Base-by-base conservation (phyloP, 35 echinoderm and acorn worm genomes). In the Heliocidaris erythrogramma region DNA sequence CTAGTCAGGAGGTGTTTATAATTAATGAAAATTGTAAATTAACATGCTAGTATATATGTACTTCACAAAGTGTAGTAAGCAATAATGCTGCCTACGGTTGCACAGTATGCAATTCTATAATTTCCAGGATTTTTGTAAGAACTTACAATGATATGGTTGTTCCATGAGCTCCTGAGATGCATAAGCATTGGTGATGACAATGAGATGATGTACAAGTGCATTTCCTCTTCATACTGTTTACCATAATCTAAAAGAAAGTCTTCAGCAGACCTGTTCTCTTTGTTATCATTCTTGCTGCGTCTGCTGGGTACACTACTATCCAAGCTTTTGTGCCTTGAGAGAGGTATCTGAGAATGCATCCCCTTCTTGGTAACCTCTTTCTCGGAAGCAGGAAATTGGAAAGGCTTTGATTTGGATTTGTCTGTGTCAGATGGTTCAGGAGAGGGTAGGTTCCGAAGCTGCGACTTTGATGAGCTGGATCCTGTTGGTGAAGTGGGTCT, bases 141-240 rank as follows among this genome's bases (percentile, higher is more conserved):
- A 99, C 98, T 97, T 94, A 99, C 98, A 60, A 99, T 97, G 59
- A 95, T 97, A 78, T 94, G 93, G 56, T 99, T 99, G 87, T 97
- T 99, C 98, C 98, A 99, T 29, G 98, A 94, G 65, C 98, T 97
- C 96, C 97, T 97, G 27, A 99, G 52, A 94, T 95, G 97, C 97
- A 97, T 99, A 24, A 99, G 87, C 85, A 99, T 95, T n/a, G 98
- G 97, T 88, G 98, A 99, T 48, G 95, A 96, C 31, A 93, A 85
- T 48, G 97, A 96, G 11, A 99, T 85, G 50, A 99, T 97, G 88
- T 97, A 99, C 14, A 99, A 30, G 71, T 99, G 97, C 86, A 97
- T 86, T 59, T 99, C 97, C 17, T 86, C 53, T 24, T 95, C 94
- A 48, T 96, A 60, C 65, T 52, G 47, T 96, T 95, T 88, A 95